Conservation (phyloP, 2,888 invertebrate species). For the Dicyrtoma fusca region DNA sequence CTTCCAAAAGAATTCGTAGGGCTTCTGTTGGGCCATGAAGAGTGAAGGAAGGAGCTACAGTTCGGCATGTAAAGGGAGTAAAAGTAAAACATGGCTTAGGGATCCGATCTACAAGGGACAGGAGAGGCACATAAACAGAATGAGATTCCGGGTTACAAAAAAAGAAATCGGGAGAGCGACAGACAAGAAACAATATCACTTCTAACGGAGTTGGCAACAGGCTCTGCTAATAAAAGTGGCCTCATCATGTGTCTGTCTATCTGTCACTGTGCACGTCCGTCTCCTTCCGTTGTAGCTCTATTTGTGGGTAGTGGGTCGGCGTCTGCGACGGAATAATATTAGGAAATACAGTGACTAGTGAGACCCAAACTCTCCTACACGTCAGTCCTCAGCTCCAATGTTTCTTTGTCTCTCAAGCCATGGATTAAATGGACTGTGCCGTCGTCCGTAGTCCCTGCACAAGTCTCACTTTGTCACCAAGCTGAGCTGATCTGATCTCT, state of each 20-base stretch:
- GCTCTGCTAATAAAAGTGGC: background rate
- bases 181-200: background rate
- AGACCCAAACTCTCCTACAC: background rate
- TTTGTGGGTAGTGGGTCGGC: too few species aligned
- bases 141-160: background rate
- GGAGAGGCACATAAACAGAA: background rate
- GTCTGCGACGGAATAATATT: too few species aligned
- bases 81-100: too few species aligned
- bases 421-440: slow-evolving; percentile 10
- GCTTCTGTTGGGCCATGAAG: too few species aligned
- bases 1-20: too few species aligned
- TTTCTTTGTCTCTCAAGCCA: background rate
- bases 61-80: too few species aligned
- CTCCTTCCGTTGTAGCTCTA: too few species aligned
- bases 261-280: background rate
- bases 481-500: slow-evolving; percentile 2
- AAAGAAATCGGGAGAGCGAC: background rate
- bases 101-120: too few species aligned
- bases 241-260: slow-evolving; percentile 4
- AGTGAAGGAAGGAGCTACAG: too few species aligned
- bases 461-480: slow-evolving; percentile 11
- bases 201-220: slow-evolving; percentile 1
- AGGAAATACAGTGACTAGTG: too few species aligned
- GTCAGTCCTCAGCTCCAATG: slow-evolving; percentile 1
- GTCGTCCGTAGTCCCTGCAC: background rate